Evolutionary conservation across 1,140 invertebrate genomes (phyloP), one percentile per base, ranked within the genome.

Genomic region (Drosophila hydei): DNA sequence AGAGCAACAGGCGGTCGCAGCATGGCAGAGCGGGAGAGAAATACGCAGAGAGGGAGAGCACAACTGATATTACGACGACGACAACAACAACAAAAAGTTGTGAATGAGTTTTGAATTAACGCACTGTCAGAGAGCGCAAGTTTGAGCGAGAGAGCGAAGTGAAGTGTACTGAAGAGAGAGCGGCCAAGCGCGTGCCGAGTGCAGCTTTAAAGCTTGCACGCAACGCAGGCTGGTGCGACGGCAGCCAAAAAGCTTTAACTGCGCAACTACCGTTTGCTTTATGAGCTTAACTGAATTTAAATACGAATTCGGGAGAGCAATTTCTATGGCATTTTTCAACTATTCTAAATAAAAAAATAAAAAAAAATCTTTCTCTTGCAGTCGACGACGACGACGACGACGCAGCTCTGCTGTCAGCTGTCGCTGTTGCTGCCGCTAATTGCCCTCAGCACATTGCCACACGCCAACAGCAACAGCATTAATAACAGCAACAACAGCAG

Each of bases 361-460:
- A n/a, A 21, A 1, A 48, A 48, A 14, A 14, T 55, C 25, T 16
- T 16, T 58, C 60, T 67, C 38, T 42, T 43, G 18, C 68, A 84
- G 79, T 43, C 40, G 9, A 43, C 61, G 27, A 14, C 64, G 38
- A 56, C 16, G 43, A 19, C 60, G 45, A 23, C 63, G 38, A 51
- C 25, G 47, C 61, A 40, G 25, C 48, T 30, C 14, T 67, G 48
- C 33, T 61, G 51, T 33, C 69, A 52, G 36, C 45, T 65, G 33
- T 23, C 43, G 25, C 48, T 77, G 48, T 40, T 68, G 45, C 58
- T 84, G 69, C 61, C 79, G 51, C 65, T 76, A 19, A 42, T 64
- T 50, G 63, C 64, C 4, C 64, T 79, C 36, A 73, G 77, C 54
- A 42, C 59, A n/a, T 19, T 83, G 71, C 79, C 59, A 8, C 36